Conservation (phyloP, 2,888 invertebrate species). For the Watsonalla binaria region DNA sequence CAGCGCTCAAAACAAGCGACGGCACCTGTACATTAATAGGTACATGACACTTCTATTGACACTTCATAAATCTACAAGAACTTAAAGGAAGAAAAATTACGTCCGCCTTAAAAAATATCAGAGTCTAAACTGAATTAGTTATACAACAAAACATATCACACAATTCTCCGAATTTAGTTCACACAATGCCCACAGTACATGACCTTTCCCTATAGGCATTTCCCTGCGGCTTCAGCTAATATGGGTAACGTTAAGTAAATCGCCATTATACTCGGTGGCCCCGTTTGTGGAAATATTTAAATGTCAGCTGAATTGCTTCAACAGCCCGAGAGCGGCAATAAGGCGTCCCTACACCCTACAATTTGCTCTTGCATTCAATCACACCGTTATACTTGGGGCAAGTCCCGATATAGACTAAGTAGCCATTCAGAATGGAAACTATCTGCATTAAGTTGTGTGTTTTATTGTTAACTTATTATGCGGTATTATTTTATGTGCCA, state of each 20-base stretch:
- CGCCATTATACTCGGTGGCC: conserved; percentile 47
- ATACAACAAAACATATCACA: too few species aligned
- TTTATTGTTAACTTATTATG: too few species aligned
- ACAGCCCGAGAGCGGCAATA: conserved; percentile 71
- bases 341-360: conserved; percentile 68
- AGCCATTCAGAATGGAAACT: conserved; percentile 7
- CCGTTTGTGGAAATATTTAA: conserved; percentile 72
- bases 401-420: conserved; percentile 29
- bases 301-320: conserved; percentile 77
- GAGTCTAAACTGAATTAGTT: too few species aligned
- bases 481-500: too few species aligned
- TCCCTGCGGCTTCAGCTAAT: conserved; percentile 25
- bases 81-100: too few species aligned
- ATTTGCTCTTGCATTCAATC: conserved; percentile 74
- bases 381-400: conserved; percentile 45
- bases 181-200: conserved; percentile 19
- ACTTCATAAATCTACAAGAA: too few species aligned
- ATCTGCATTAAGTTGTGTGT: neutral
- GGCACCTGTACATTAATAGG: too few species aligned
- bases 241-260: conserved; percentile 51
- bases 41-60: too few species aligned
- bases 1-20: too few species aligned
- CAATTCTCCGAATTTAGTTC: neutral
- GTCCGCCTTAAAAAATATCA: too few species aligned
- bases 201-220: conserved; percentile 11